These are phyloP conservation scores for Lissocephala sabroskyi DNA, from an alignment of 2,888 invertebrate genomes.

Conservation along the genomic window DNA sequence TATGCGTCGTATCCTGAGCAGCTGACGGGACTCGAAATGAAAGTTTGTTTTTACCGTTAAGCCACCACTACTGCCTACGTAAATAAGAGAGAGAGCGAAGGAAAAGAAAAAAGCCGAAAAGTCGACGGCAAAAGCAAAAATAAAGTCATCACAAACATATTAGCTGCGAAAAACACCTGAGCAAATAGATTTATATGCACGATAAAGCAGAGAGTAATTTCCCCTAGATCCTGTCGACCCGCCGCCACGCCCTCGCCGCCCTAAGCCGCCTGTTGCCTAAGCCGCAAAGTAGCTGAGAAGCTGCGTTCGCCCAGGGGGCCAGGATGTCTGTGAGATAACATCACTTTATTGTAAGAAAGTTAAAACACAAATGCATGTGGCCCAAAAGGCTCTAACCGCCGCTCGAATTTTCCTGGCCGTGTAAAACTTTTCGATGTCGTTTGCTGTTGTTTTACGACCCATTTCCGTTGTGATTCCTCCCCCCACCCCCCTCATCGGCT, in stretches of 20 bases:
- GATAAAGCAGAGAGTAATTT: constrained; percentile 59
- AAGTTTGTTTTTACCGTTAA: constrained; percentile 25
- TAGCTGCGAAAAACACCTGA: constrained; percentile 67
- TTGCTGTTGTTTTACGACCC: constrained; percentile 41
- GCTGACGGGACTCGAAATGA: no score
- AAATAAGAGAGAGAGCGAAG: constrained; percentile 35
- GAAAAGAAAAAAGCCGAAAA: constrained; percentile 10
- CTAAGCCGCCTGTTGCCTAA: constrained; percentile 58
- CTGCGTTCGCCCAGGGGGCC: constrained; percentile 15
- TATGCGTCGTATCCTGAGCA: constrained; percentile 23
- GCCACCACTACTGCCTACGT: constrained; percentile 25
- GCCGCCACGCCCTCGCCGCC: constrained; percentile 14
- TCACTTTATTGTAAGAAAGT: constrained; percentile 67
- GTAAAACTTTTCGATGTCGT: constrained; percentile 35
- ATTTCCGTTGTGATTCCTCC: constrained; percentile 37
- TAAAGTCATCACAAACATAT: constrained; percentile 70
- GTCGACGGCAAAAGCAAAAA: constrained; percentile 60
- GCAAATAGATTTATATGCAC: constrained; percentile 67
- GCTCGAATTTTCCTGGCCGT: no score
- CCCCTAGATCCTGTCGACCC: constrained; percentile 64
- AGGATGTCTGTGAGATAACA: constrained; percentile 57
- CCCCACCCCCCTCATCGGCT: no score
- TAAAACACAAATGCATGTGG: constrained; percentile 61
- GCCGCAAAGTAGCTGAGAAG: constrained; percentile 56
- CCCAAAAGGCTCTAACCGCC: no score